A percentile compares a stretch with the other conserved stretches of the same genome.
These are phyloP conservation scores for Urocynchramus pylzowi DNA, from an alignment of 2,113 vertebrate genomes.

Conservation along the genomic window DNA sequence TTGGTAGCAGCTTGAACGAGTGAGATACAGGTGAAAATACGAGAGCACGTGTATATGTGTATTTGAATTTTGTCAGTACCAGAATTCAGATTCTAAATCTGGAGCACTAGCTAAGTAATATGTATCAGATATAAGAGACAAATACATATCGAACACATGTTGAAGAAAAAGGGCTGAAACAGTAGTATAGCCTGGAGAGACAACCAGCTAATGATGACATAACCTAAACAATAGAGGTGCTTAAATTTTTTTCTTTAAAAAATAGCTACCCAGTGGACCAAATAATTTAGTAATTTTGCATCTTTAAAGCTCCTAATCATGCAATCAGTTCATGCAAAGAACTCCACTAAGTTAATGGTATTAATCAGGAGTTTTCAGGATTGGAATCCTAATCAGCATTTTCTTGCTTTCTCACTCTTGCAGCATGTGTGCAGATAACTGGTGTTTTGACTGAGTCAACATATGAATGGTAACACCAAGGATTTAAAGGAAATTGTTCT, in stretches of 20 bases:
- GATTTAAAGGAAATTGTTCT: conserved; percentile 73
- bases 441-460: conserved; percentile 66
- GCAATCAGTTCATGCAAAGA: neutral
- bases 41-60: neutral
- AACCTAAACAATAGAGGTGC: neutral
- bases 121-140: neutral
- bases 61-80: neutral
- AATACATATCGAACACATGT: neutral
- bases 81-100: neutral
- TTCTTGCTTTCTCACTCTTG: neutral
- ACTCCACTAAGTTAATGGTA: neutral
- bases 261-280: neutral
- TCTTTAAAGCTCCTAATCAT: neutral
- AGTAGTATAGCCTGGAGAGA: neutral
- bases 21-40: neutral
- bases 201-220: neutral
- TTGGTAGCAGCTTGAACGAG: neutral
- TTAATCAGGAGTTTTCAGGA: neutral
- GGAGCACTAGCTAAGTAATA: neutral
- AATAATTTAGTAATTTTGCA: neutral
- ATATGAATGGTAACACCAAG: conserved; percentile 53
- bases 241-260: neutral
- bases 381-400: neutral
- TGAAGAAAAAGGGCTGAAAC: neutral
- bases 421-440: conserved; percentile 52